phyloP scores from a whole-genome alignment of 2,113 vertebrate genomes.

The Pluvialis apricaria region DNA sequence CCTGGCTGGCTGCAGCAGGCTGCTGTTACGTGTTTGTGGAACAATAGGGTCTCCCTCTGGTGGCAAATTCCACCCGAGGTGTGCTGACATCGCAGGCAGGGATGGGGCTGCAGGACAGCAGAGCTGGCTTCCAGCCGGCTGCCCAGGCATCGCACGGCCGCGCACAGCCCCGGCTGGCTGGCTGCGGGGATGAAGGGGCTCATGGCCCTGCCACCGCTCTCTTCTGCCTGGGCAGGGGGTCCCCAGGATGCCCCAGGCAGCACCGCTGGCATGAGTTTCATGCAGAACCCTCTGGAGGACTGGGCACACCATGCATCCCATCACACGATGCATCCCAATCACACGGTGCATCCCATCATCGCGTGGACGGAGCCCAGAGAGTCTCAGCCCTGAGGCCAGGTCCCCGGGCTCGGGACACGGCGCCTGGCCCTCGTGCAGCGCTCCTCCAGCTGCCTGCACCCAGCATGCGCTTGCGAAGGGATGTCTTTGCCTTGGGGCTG shows the following conservation, averaged over 20 bases:
- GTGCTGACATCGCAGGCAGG: neutral
- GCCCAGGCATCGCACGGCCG: accelerated
- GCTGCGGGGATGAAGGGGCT: neutral
- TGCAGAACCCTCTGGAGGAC: neutral
- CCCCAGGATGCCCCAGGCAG: neutral
- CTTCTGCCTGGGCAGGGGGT: neutral
- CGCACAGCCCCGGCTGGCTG: neutral
- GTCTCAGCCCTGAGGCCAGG: neutral
- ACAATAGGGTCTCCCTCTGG: slow-evolving; percentile 44
- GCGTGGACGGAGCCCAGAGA: accelerated
- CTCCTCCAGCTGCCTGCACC: neutral
- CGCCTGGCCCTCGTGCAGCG: accelerated
- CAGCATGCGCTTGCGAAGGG: neutral
- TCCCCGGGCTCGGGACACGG: accelerated
- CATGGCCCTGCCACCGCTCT: neutral
- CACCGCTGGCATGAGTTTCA: accelerated
- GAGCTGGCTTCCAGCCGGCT: neutral
- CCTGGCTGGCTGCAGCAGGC: neutral
- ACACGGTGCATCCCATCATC: accelerated
- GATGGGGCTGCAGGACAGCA: neutral
- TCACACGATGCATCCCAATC: neutral
- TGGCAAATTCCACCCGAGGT: neutral
- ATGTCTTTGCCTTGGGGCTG: neutral
- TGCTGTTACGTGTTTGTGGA: neutral
- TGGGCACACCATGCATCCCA: accelerated